Evolutionary conservation across 2,888 invertebrate genomes (phyloP), one percentile per base, ranked within the genome.

Genomic region (Dryococelus australis): DNA sequence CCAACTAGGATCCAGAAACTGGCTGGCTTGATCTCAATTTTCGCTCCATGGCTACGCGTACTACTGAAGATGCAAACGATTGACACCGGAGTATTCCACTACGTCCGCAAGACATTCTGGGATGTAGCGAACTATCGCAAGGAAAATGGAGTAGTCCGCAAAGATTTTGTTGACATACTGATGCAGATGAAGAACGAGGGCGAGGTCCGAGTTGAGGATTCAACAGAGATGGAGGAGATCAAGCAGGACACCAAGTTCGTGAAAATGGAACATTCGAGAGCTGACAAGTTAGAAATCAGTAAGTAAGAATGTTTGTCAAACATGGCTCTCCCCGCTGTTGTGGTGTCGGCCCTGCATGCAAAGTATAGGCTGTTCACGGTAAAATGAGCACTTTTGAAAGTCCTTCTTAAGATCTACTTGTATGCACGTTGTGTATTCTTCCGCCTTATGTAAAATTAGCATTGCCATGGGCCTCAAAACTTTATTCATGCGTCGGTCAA

Each of bases 1-100:
- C 43, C 90, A 91, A 0, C 90, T 89, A 12, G 91, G 91, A 87
- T 65, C 91, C 91, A 1, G 92, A 93, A 28, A 24, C 13, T 86
- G 0, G 83, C 13, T 27, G 16, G 26, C 0, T 78, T 81, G 20
- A 3, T 87, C 1, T 35, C 27, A 27, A 12, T 28, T 12, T 43
- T n/a, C 0, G n/a, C 80, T 79, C 85, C 79, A 0, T 8, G 24
- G 8, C 10, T 78, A 9, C 16, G 47, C 6, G 6, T 9, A 13
- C 0, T 65, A 6, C 26, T 86, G 35, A 83, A 65, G 28, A 47
- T 86, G n/a, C 28, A 24, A 10, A 9, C 43, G 0, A 84, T 53
- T 13, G 26, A 43, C 8, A 10, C 9, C 53, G 79, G 80, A 27
- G 85, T 87, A 43, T 79, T 43, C 27, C 43, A 43, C 5, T 92